Base-by-base conservation (phyloP, 2,888 invertebrate genomes). In the Oscheius sp. region DNA sequence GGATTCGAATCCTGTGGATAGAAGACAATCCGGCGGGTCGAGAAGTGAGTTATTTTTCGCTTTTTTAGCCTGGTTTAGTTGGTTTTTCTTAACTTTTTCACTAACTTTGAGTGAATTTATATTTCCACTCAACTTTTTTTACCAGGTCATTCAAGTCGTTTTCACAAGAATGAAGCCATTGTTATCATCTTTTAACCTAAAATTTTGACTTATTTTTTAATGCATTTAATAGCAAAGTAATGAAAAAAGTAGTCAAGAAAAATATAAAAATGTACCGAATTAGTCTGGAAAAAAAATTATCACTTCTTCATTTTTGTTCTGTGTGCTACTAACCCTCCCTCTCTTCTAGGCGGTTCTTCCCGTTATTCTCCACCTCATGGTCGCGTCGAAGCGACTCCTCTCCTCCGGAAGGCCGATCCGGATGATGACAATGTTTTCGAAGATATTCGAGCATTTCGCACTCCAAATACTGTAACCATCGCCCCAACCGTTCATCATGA, bases 291-390 rank as follows among this genome's bases (percentile, higher is more conserved):
- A 24, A 1, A n/a, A 41, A 24, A 26, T 56, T 14, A 12, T 32
- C 56, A 36, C 50, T 26, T 32, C 12, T 54, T n/a, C 20, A 17
- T 12, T 41, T 17, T 41, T 41, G 4, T 41, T 41, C 41, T 22
- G 54, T 54, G 33, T 28, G 50, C 30, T 28, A 12, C 50, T 50
- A 50, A 50, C 50, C 28, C 41, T 12, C 44, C n/a, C n/a, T n/a
- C n/a, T n/a, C n/a, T n/a, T 45, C 41, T 32, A 45, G 49, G 41
- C 47, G 41, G 33, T 38, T 61, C 45, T 71, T 74, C 72, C 9
- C 71, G 74, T 24, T 72, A 72, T 54, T 78, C 75, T 61, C 75
- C 78, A 44, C 78, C 78, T 54, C 54, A 76, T 51, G 72, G 73
- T n/a, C 73, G 74, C 1, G 68, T 70, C 28, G 75, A 76, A 59